These are phyloP conservation scores for Sebastes hubbsi DNA, from an alignment of 2,797 vertebrate genomes.

Conservation along the genomic window DNA sequence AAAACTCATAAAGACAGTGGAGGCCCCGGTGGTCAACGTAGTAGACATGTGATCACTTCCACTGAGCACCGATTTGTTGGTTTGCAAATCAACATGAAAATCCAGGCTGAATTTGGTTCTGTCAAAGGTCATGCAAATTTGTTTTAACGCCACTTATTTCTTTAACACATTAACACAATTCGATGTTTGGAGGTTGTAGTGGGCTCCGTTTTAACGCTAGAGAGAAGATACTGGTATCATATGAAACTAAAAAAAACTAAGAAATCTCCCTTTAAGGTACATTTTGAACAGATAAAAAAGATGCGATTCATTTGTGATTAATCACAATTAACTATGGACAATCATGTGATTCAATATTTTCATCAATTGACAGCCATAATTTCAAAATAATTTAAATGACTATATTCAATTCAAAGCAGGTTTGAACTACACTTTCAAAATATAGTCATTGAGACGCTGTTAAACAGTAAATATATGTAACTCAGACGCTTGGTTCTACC, in stretches of 20 bases:
- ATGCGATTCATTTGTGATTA: too few species aligned
- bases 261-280: too few species aligned
- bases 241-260: too few species aligned
- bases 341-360: too few species aligned
- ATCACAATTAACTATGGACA: too few species aligned
- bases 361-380: not conserved
- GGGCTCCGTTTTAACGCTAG: too few species aligned
- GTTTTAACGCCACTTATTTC: too few species aligned
- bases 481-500: not conserved
- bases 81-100: not conserved
- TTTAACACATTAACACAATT: too few species aligned
- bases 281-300: too few species aligned
- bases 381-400: not conserved
- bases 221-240: too few species aligned
- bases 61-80: not conserved
- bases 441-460: not conserved
- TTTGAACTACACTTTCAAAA: not conserved
- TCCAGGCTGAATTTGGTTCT: not conserved
- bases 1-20: not conserved
- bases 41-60: not conserved
- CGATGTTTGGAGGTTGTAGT: too few species aligned
- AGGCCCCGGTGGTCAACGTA: not conserved
- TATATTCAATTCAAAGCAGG: not conserved
- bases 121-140: too few species aligned
- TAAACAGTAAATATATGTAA: not conserved